Conservation (phyloP, 2,797 vertebrate species). For the Melanotaenia parkinsoni region DNA sequence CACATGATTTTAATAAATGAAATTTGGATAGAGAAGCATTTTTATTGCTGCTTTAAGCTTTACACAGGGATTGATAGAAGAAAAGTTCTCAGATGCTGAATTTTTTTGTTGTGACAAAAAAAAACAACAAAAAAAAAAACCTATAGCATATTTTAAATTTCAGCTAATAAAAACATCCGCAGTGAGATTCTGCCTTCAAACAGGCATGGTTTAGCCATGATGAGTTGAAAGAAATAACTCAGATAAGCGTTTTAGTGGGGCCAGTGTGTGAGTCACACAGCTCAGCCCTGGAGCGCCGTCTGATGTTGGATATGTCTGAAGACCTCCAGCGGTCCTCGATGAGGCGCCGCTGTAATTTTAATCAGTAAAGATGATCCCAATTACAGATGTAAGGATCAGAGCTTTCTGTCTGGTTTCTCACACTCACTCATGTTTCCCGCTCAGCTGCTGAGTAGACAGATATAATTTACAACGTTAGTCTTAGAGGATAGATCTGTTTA, state of each 20-base stretch:
- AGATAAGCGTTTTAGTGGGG: background rate
- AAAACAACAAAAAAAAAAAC: no score
- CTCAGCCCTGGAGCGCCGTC: no score
- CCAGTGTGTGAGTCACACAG: background rate
- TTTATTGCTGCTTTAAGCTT: background rate
- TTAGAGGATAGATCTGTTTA: no score
- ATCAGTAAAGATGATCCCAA: slow-evolving; percentile 3
- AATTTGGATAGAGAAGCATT: background rate
- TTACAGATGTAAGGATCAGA: background rate
- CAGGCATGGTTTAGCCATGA: background rate
- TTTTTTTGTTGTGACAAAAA: no score
- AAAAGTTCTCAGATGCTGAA: background rate
- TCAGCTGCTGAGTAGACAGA: background rate
- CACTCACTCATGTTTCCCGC: background rate
- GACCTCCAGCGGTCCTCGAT: no score
- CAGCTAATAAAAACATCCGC: background rate
- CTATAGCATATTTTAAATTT: background rate
- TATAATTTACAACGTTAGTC: no score
- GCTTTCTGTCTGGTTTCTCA: background rate
- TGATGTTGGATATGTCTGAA: no score
- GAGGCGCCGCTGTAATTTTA: background rate
- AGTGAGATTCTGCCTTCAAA: background rate
- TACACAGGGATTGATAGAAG: background rate
- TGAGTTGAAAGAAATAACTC: background rate
- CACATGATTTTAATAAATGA: slow-evolving; percentile 6